phyloP scores from a whole-genome alignment of 2,797 vertebrate genomes.

The Xiphorhynchus erythropygius region DNA sequence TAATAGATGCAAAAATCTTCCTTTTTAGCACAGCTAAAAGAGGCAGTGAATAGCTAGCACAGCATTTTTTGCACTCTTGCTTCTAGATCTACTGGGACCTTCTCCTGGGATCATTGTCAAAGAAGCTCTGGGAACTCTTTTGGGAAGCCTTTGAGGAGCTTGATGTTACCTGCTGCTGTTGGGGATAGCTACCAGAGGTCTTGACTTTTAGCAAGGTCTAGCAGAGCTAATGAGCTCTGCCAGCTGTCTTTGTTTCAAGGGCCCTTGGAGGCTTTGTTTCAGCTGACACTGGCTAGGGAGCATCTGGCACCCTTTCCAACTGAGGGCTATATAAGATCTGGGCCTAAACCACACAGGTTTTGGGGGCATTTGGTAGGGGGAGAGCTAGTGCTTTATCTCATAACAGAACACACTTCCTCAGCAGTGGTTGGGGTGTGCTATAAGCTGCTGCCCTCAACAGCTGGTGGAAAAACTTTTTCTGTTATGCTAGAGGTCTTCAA shows the following conservation, averaged over 20 bases:
- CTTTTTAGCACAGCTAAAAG: neutral
- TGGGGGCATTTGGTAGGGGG: rapidly evolving
- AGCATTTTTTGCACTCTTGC: neutral
- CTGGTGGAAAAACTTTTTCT: neutral
- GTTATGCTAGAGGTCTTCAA: neutral
- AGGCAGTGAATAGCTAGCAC: neutral
- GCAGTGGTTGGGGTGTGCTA: neutral
- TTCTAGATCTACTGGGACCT: neutral
- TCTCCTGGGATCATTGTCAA: neutral
- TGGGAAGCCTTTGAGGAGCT: neutral
- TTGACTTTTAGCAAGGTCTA: neutral
- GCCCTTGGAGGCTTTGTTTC: neutral
- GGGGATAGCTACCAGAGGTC: neutral
- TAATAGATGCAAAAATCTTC: neutral
- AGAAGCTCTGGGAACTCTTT: neutral
- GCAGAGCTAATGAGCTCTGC: neutral
- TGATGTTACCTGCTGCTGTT: neutral
- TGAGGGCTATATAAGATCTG: neutral
- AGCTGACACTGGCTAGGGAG: neutral
- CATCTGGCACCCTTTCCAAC: neutral
- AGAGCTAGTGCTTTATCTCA: rapidly evolving
- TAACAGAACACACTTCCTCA: rapidly evolving
- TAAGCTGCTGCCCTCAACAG: neutral
- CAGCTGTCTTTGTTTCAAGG: neutral
- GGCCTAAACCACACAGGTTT: rapidly evolving